Base-by-base conservation (phyloP, 2,888 invertebrate species). In the Epicampocera succincta region DNA sequence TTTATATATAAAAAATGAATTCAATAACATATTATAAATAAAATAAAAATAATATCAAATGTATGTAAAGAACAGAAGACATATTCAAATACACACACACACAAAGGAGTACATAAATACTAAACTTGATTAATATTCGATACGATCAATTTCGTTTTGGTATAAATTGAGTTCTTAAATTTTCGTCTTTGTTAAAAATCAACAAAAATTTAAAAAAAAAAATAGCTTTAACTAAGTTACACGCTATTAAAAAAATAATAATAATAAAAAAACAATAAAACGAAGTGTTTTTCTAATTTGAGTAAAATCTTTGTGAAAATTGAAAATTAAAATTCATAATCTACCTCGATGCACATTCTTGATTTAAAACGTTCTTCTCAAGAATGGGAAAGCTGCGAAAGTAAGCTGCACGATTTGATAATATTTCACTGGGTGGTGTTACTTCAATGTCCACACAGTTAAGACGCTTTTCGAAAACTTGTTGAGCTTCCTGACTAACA, bases 371-470 rank as follows among this genome's bases (percentile, higher is more conserved):
- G 42, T 93, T 93, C 83, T 92, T 94, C 90, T 97, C 96, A 84
- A 99, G 93, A 50, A 96, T 91, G 63, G 98, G 98, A 92, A 99
- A 97, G 88, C 94, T 95, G 90, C 95, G 93, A 92, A 94, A 94
- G 91, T 94, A 94, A 29, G 94, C 94, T 83, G 94, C 93, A 87
- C 94, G 93, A 90, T 94, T 94, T 78, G 95, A 94, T 88, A 96
- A 93, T 61, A 97, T 93, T 91, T 96, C 95, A 84, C 93, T 94
- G 11, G 98, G 97, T 72, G 94, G 93, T 42, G 95, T 94, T 83
- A 96, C 96, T 89, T 97, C 95, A 86, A 96, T 94, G 91, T 97
- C 97, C 4, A 96, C 93, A 91, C 93, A 93, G 86, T 92, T 92
- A 69, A 95, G 90, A 84, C 94, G 92, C 87, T 94, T 93, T 86